Evolutionary conservation across 2,888 invertebrate genomes (phyloP), one percentile per base, ranked within the genome.

Genomic region (Craniophora ligustri): DNA sequence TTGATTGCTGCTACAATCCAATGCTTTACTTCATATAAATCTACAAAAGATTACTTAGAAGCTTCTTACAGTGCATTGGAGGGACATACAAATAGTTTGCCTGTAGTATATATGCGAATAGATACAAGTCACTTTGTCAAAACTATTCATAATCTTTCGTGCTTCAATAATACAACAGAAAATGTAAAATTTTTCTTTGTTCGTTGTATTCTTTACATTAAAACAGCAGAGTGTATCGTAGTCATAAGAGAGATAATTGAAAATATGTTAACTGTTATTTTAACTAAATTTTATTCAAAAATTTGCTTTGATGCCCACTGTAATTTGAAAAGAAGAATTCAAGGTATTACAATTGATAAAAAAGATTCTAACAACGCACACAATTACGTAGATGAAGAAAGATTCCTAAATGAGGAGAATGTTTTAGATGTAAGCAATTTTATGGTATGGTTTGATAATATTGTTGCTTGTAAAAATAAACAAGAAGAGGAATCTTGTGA

Each of bases 1-100:
- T 53, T 53, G 53, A 53, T 53, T 53, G 53, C 53, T 53, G 46
- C 53, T 53, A 40, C 47, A 53, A 53, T 53, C 46, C 53, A 53
- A 53, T 53, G 46, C 47, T 53, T 53, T 53, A 53, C 53, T 46
- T 53, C 53, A 53, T 53, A 46, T 53, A 53, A 53, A 53, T 53
- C 53, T 53, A 53, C 53, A 53, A 53, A 53, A 53, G 53, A 53
- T 53, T 53, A 53, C 39, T 53, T 47, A 53, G 47, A 53, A 53
- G 53, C 53, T 53, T 53, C 53, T 40, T 53, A 47, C 47, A 53
- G 40, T 53, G 50, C 50, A 50, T 50, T 50, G 45, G 50, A 50
- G 51, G 46, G 51, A 51, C 47, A 39, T 47, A 47, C 47, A 54
- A 54, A 54, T 54, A 54, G 47, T 54, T 54, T 54, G 53, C 53